Conservation (phyloP, 2,888 invertebrate genomes). For the Biston stratarius region DNA sequence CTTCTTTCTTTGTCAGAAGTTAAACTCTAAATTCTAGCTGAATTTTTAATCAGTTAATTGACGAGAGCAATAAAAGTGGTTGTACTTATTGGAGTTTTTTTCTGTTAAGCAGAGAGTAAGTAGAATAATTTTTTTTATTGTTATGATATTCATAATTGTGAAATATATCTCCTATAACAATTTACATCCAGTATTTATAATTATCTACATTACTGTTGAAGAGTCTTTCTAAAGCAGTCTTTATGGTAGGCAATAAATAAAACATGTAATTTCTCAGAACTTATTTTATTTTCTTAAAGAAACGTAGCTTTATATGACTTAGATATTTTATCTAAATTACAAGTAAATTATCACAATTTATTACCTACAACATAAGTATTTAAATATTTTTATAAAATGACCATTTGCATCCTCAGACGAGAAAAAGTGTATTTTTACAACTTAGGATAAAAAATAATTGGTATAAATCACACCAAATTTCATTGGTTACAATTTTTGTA, state of each 20-base stretch:
- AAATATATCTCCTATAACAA: constrained; percentile 12
- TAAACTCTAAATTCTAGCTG: constrained; percentile 13
- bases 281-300: constrained; percentile 28
- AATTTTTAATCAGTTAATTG: constrained; percentile 16
- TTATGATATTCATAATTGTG: constrained; percentile 17
- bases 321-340: not conserved
- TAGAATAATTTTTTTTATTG: constrained; percentile 4
- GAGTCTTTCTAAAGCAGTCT: not conserved
- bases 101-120: constrained; percentile 2
- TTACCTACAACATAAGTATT: not conserved
- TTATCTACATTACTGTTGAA: not conserved
- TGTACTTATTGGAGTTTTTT: constrained; percentile 25
- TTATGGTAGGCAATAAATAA: constrained; percentile 15
- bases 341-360: not conserved
- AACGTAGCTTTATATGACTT: constrained; percentile 34
- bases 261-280: constrained; percentile 10
- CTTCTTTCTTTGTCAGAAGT: not conserved
- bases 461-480: too few species aligned
- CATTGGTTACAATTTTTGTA: too few species aligned
- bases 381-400: not conserved
- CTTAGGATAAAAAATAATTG: too few species aligned
- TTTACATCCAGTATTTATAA: constrained; percentile 20
- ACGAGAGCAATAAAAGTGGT: constrained; percentile 33
- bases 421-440: too few species aligned
- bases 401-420: too few species aligned